Base-by-base conservation (phyloP, 1,140 invertebrate species). In the Lanistes nyassanus region DNA sequence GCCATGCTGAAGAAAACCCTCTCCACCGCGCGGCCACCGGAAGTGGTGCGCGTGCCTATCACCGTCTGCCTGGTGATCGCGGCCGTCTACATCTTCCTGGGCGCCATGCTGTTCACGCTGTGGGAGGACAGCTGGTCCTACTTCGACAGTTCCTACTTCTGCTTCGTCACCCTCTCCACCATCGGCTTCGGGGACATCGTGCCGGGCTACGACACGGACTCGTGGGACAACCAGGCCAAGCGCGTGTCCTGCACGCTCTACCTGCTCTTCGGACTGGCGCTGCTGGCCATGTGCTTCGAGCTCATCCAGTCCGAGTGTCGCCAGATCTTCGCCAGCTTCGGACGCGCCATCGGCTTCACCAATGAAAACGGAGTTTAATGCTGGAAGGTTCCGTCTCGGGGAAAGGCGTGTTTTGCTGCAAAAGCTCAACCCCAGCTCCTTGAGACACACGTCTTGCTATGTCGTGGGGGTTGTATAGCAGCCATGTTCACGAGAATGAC, bases 281-380 rank as follows among this genome's bases (percentile, higher is more conserved):
- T 98, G 42, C 93, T 98, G 80, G 95, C 96, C 1, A 97, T 97
- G 95, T 95, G 95, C 70, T 97, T 97, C 84, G 96, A 94, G 87
- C 91, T 98, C 42, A 93, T 98, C 75, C 96, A 98, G 88, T 95
- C 97, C 77, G 95, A 97, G 87, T 93, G 97, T 1, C 92, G 95
- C 55, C 89, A 92, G 77, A 93, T 94, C 82, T 94, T 94, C 89
- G 92, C 92, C 83, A 91, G 92, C 68, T 88, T 94, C 26, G 81
- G 47, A 9, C 36, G 55, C 23, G 67, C 56, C 53, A 26, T 80
- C 3, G 80, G 80, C 31, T 60, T 81, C 31, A 23, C 68, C 21
- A 51, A 34, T 21, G 47, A 72, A 2, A 56, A 62, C 29, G 23
- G n/a, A 0, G 29, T 23, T 21, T 36, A 29, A 70, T 51, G 13